These are phyloP conservation scores for Palythoa grandis DNA, from an alignment of 92 coral and sea anemone genomes.

Conservation along the genomic window DNA sequence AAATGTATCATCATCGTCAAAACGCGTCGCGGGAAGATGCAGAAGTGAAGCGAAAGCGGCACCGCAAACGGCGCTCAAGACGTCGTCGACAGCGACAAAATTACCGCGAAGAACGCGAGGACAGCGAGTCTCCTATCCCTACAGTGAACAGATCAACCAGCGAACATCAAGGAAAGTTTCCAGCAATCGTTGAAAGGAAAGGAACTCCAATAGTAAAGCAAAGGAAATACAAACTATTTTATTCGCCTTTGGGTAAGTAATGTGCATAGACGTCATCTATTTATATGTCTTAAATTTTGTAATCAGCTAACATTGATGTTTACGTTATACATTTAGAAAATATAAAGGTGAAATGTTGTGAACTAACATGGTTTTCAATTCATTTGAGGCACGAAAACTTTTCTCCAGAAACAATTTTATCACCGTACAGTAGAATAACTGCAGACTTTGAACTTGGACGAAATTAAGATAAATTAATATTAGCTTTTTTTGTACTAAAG, in stretches of 20 bases:
- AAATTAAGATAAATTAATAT: too few relatives aligned
- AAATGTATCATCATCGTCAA: conserved; percentile 30
- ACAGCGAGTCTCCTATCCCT: conserved; percentile 32
- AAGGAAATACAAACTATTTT: conserved; percentile 17
- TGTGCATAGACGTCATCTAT: background rate
- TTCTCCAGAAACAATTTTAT: too few relatives aligned
- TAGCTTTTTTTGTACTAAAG: too few relatives aligned
- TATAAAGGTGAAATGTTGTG: too few relatives aligned
- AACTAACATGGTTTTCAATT: too few relatives aligned
- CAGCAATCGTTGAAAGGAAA: conserved; percentile 35
- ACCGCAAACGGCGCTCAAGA: conserved; percentile 27
- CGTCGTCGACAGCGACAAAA: conserved; percentile 14
- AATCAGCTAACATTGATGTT: too few relatives aligned
- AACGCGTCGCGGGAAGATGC: conserved; percentile 29
- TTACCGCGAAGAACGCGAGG: conserved; percentile 29
- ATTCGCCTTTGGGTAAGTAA: conserved; percentile 34
- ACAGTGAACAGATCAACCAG: background rate
- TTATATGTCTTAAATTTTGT: background rate
- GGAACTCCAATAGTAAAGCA: conserved; percentile 8
- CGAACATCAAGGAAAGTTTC: conserved; percentile 31
- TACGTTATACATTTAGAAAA: too few relatives aligned
- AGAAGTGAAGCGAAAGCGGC: conserved; percentile 32
- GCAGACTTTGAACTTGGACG: too few relatives aligned
- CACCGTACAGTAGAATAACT: too few relatives aligned
- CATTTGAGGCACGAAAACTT: too few relatives aligned